Conservation (phyloP, 2,113 vertebrate genomes). For the Triplophysa dalaica region DNA sequence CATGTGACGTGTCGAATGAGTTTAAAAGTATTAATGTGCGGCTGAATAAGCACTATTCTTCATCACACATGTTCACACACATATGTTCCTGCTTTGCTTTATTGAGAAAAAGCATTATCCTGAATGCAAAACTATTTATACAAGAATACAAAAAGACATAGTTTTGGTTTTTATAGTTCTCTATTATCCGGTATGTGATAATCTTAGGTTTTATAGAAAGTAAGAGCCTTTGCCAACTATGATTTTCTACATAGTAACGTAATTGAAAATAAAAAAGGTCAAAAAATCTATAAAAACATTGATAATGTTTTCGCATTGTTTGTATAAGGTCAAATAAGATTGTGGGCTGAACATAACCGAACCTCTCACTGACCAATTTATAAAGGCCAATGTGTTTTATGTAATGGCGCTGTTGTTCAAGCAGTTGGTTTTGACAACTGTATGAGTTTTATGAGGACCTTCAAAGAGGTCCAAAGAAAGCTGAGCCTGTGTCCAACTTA, state of each 20-base stretch:
- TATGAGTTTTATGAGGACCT: not conserved
- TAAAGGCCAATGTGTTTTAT: not conserved
- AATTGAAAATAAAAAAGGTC: not conserved
- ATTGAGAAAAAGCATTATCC: not conserved
- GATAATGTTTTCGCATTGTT: not conserved
- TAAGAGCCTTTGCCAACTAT: slow-evolving; percentile 1
- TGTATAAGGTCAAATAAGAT: not conserved
- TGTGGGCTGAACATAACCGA: not conserved
- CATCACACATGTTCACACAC: slow-evolving; percentile 15
- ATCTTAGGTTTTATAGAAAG: slow-evolving; percentile 11
- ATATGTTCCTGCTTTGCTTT: slow-evolving; percentile 28
- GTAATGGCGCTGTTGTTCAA: not conserved
- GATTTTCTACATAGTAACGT: not conserved
- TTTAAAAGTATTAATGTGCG: not conserved
- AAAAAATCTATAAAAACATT: not conserved
- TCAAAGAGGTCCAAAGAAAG: slow-evolving; percentile 2
- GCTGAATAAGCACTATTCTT: not conserved
- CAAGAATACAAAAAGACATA: slow-evolving; percentile 13
- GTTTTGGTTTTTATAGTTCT: slow-evolving; percentile 21
- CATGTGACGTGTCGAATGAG: not conserved
- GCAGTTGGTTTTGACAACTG: not conserved
- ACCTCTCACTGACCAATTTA: not conserved
- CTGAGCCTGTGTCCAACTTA: slow-evolving; percentile 2
- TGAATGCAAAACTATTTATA: slow-evolving; percentile 20
- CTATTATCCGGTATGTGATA: slow-evolving; percentile 26